A percentile compares a stretch with the other conserved stretches of the same genome.
Evolutionary conservation across 2,113 vertebrate species (phyloP).

Genomic region (Grammomys dolichurus): DNA sequence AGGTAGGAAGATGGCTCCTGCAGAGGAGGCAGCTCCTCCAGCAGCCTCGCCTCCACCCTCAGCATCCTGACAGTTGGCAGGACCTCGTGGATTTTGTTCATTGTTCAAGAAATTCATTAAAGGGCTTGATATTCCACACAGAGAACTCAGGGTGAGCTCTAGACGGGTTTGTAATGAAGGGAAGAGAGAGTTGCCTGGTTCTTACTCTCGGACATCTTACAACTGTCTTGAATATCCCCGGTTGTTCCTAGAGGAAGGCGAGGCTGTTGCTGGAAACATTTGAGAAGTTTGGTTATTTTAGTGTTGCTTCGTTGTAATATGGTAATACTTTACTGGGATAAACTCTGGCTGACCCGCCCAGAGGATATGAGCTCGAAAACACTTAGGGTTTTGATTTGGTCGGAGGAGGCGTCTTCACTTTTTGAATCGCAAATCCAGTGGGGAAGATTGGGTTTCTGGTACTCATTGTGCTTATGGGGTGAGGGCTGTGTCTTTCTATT

Average conservation of each 20-base stretch:
- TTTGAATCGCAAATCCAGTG: slow-evolving; percentile 65
- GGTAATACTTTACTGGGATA: slow-evolving; percentile 71
- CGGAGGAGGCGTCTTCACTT: slow-evolving; percentile 45
- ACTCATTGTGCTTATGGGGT: neutral
- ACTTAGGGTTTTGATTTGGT: slow-evolving; percentile 72
- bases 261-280: neutral
- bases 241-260: slow-evolving; percentile 9
- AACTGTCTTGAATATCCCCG: neutral
- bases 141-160: neutral
- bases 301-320: slow-evolving; percentile 54
- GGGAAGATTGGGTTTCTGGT: slow-evolving; percentile 66
- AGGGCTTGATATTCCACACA: neutral
- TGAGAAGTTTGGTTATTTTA: neutral
- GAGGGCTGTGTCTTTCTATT: slow-evolving; percentile 42
- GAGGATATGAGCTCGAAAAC: slow-evolving; percentile 74
- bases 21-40: accelerated
- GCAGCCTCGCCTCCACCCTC: neutral
- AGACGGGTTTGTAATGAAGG: neutral
- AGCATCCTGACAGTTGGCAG: neutral
- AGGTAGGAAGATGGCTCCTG: accelerated
- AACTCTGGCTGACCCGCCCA: slow-evolving; percentile 79
- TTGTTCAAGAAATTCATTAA: neutral
- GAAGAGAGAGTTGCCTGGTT: neutral
- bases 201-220: neutral
- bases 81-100: neutral